Evolutionary conservation across 2,888 invertebrate genomes (phyloP), one percentile per base, ranked within the genome.

Genomic region (Auanema sp.): DNA sequence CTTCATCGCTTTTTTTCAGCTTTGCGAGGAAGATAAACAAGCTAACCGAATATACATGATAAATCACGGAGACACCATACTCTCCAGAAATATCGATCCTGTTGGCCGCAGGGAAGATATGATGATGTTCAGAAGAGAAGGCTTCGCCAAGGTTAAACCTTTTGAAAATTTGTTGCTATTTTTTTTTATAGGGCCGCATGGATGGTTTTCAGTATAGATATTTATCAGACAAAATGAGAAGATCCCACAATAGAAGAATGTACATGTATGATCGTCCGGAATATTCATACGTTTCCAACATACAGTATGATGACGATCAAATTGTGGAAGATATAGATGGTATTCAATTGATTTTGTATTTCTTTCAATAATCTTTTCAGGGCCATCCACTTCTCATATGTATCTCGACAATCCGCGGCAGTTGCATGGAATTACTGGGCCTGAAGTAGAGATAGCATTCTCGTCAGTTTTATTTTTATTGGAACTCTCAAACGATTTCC

Each of bases 41-140:
- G 68, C 65, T 8, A 33, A 50, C 12, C 47, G 72, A n/a, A 62
- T 67, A 8, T 72, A 72, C 58, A 58, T 72, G 56, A 65, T 72
- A 4, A 62, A 62, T 42, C 62, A 62, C 16, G 62, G 62, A 23
- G 62, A 62, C 42, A 62, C 62, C 1, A 57, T 62, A 2, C 41
- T 62, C n/a, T 25, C 50, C 0, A 40, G 62, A 42, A 49, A 23
- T 14, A 18, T 57, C 3, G 56, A 49, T 50, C 14, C 52, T 10
- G n/a, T 18, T 5, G 16, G 16, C 6, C 47, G 47, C 47, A 16
- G 47, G 10, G 47, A 47, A 47, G 47, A 47, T 10, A 47, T 21
- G 47, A 47, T 47, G 47, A 47, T 47, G 47, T 21, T 47, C 10
- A 18, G 47, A 47, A 16, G 47, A 6, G 47, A 47, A 6, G 21